phyloP scores from a whole-genome alignment of 2,113 vertebrate genomes.

The Theristicus caerulescens region DNA sequence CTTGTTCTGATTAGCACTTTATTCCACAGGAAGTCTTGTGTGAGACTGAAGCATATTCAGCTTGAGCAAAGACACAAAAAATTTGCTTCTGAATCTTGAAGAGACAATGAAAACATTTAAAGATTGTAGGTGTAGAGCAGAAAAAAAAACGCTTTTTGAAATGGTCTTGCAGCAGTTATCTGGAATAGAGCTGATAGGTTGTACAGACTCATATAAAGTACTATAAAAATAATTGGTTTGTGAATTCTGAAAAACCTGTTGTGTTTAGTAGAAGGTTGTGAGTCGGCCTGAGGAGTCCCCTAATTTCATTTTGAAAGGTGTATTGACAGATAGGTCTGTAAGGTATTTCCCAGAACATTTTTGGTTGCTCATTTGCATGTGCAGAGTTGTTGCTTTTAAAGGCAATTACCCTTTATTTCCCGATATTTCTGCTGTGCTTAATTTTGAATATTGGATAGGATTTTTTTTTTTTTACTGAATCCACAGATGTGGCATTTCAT shows the following conservation, averaged over 20 bases:
- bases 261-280: background rate
- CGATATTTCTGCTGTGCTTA: background rate
- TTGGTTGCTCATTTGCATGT: background rate
- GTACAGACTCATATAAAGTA: background rate
- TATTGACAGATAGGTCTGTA: background rate
- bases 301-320: background rate
- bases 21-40: background rate
- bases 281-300: background rate
- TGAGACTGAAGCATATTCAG: background rate
- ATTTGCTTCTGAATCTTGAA: background rate
- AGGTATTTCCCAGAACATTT: background rate
- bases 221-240: background rate
- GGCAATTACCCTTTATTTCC: background rate
- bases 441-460: background rate
- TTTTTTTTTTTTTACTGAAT: background rate
- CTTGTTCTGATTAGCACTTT: constrained; percentile 4
- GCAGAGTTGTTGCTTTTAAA: background rate
- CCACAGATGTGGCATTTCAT: background rate
- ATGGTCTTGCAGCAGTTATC: background rate
- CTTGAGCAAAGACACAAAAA: background rate
- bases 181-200: background rate
- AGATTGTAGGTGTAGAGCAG: background rate
- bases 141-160: background rate
- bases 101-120: background rate
- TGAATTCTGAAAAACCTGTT: background rate